phyloP scores from a whole-genome alignment of 2,113 vertebrate genomes.

The Passer montanus region DNA sequence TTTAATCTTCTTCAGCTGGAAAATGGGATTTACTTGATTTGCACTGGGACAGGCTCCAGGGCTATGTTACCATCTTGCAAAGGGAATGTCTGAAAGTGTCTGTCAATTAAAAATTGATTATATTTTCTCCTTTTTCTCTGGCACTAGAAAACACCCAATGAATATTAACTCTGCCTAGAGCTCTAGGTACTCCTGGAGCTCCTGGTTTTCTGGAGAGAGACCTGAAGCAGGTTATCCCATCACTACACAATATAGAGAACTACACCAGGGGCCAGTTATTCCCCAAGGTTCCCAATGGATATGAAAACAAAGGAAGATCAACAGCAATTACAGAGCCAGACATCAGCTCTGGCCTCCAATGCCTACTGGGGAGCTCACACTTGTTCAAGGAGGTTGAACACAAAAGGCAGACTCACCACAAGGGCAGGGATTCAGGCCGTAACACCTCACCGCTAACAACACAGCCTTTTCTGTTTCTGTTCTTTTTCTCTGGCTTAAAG shows the following conservation, averaged over 20 bases:
- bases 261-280: background rate
- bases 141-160: background rate
- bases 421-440: background rate
- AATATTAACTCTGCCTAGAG: background rate
- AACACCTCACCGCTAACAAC: background rate
- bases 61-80: background rate
- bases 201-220: background rate
- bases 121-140: background rate
- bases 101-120: background rate
- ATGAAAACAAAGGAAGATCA: background rate
- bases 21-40: conserved; percentile 14
- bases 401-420: background rate
- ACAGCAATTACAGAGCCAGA: background rate
- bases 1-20: background rate
- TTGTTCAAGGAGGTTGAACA: background rate
- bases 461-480: background rate
- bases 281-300: background rate
- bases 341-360: background rate
- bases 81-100: background rate
- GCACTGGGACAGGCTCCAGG: background rate
- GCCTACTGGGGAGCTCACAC: background rate
- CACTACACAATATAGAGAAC: background rate
- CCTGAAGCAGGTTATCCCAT: background rate
- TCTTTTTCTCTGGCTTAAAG: background rate
- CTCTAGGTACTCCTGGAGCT: background rate